Evolutionary conservation across 2,113 vertebrate genomes (phyloP), one percentile per base, ranked within the genome.

Genomic region (Guaruba guarouba): DNA sequence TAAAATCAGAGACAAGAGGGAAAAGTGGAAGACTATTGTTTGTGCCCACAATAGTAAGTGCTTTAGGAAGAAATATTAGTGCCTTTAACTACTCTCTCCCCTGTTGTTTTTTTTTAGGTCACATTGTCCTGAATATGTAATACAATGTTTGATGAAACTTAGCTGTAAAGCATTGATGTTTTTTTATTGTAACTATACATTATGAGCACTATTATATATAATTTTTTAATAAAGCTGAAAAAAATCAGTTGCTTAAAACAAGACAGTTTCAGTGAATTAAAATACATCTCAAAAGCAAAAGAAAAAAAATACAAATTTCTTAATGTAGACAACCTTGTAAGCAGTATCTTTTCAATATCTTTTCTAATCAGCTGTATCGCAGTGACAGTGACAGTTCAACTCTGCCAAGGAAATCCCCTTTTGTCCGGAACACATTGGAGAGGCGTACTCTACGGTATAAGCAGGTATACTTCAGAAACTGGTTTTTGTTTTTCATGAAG

Each of bases 331-430:
- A 9, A 43, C 33, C 10, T 68, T 79, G 39, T 41, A 52, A 95
- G 18, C 66, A 92, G 31, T 80, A 7, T 75, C 6, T 91, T 88
- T 91, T 87, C 69, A 9, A 12, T 90, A 4, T 89, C 17, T 94
- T 85, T 91, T 95, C 66, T 82, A 33, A 90, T 48, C 97, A 99
- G 99, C 98, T 99, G 49, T 99, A 99, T 94, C 99, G 99, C 93
- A 99, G 99, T 92, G 99, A 99, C 98, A 99, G 99, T 14, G 99
- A 99, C 98, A 99, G 99, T 96, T 99, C 99, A 6, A 99, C 99
- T 20, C 96, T 99, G 95, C 99, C 99, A 96, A 99, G 99, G 98
- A 99, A 99, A 82, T 99, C 99, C 0, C 98, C 99, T 28, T 99
- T 99, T 92, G 98, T 99, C 92, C 98, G 99, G 94, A 99, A 99